Conservation (phyloP, 2,888 invertebrate species). For the Cryptus armator region DNA sequence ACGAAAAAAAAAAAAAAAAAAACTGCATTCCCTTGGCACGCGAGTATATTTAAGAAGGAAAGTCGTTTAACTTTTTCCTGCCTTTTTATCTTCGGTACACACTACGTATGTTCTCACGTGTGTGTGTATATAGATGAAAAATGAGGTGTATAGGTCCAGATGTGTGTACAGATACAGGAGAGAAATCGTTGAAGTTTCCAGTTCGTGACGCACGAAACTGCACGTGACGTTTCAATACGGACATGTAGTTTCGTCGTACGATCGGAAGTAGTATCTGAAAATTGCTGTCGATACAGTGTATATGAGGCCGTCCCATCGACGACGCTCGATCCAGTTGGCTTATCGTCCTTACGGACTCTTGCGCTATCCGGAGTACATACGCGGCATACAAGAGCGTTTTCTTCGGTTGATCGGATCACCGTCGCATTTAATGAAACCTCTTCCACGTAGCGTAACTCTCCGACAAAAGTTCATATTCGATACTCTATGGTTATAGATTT, state of each 20-base stretch:
- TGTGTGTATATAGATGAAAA: slow-evolving; percentile 3
- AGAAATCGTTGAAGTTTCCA: slow-evolving; percentile 32
- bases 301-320: slow-evolving; percentile 37
- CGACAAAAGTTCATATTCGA: background rate
- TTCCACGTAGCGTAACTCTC: slow-evolving; percentile 7
- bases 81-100: background rate
- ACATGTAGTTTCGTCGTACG: slow-evolving; percentile 45
- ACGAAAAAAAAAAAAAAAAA: slow-evolving; percentile 27
- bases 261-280: slow-evolving; percentile 60
- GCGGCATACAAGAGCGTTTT: slow-evolving; percentile 22
- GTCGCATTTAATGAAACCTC: slow-evolving; percentile 49
- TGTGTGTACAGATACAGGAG: background rate
- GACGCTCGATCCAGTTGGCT: slow-evolving; percentile 61
- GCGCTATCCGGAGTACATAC: slow-evolving; percentile 24
- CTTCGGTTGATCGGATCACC: slow-evolving; percentile 45
- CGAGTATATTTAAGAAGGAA: background rate
- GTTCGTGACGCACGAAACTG: slow-evolving; percentile 62
- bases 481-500: slow-evolving; percentile 1
- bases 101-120: background rate
- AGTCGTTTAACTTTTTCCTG: background rate
- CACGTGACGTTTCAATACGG: slow-evolving; percentile 72
- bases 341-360: slow-evolving; percentile 61
- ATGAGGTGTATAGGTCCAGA: background rate
- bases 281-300: slow-evolving; percentile 63
- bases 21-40: slow-evolving; percentile 54